phyloP scores from a whole-genome alignment of 2,113 vertebrate genomes.

The Ginglymostoma cirratum region DNA sequence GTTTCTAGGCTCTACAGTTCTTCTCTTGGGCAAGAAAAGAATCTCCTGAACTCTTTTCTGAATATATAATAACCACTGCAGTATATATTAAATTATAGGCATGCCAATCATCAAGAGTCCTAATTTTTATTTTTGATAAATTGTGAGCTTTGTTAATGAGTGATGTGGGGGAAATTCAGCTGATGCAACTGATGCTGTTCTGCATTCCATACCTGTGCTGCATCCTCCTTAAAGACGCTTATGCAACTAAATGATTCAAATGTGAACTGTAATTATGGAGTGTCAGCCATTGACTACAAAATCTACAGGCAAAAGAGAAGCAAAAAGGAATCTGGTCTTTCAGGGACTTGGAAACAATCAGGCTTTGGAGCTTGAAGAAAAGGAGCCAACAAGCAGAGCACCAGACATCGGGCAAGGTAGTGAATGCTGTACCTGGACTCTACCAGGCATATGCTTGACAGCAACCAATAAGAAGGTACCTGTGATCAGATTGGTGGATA shows the following conservation, averaged over 20 bases:
- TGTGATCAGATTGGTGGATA: not conserved
- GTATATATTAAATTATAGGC: not conserved
- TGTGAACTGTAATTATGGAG: not conserved
- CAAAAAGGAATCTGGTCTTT: not conserved
- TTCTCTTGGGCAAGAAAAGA: not conserved
- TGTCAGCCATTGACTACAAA: not conserved
- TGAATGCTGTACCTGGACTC: not conserved
- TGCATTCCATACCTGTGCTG: not conserved
- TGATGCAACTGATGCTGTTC: not conserved
- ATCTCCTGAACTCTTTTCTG: not conserved
- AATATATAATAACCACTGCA: not conserved
- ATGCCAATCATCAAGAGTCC: not conserved
- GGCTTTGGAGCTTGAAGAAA: not conserved
- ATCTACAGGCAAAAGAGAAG: not conserved
- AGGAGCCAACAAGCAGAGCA: not conserved
- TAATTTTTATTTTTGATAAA: not conserved
- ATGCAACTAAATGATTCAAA: not conserved
- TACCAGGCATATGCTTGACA: not conserved
- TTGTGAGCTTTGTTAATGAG: not conserved
- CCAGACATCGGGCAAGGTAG: not conserved
- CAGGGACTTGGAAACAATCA: not conserved
- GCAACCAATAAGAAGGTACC: not conserved
- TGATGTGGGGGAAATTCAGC: not conserved
- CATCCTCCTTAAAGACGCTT: not conserved
- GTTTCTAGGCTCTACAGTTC: not conserved